Conservation (phyloP, 2,888 invertebrate genomes). For the Latrodectus elegans region DNA sequence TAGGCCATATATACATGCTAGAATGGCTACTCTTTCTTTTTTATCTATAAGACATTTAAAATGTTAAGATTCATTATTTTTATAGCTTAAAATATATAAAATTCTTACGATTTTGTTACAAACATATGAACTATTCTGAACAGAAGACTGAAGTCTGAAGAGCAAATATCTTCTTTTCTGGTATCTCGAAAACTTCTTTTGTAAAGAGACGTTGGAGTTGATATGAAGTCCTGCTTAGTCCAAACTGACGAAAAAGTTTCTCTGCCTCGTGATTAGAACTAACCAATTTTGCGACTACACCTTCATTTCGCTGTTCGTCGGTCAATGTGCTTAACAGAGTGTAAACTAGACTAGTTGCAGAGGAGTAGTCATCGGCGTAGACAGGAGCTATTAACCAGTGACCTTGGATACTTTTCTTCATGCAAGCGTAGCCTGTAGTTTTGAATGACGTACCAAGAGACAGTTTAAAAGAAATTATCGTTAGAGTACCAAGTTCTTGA, state of each 20-base stretch:
- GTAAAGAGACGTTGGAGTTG: constrained; percentile 67
- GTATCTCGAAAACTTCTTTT: constrained; percentile 62
- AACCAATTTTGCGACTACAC: constrained; percentile 67
- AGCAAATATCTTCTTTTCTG: constrained; percentile 67
- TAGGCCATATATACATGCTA: background rate
- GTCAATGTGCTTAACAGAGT: constrained; percentile 57
- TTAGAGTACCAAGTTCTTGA: constrained; percentile 61
- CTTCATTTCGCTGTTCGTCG: constrained; percentile 47
- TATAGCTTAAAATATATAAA: background rate
- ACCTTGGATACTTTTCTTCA: constrained; percentile 69
- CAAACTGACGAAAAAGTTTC: constrained; percentile 58
- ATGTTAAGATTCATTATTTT: background rate
- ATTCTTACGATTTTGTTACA: background rate
- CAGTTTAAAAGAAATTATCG: constrained; percentile 58
- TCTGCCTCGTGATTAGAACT: constrained; percentile 67
- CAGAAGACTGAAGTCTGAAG: constrained; percentile 70
- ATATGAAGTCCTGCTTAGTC: constrained; percentile 64
- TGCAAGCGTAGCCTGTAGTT: constrained; percentile 69
- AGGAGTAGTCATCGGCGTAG: constrained; percentile 69
- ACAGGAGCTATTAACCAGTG: constrained; percentile 70
- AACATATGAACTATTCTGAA: constrained; percentile 57
- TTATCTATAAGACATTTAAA: background rate
- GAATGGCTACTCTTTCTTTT: background rate
- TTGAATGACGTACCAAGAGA: constrained; percentile 7
- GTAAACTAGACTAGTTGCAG: constrained; percentile 61